These are phyloP conservation scores for Empidonax alnorum DNA, from an alignment of 2,113 vertebrate species.

Conservation along the genomic window DNA sequence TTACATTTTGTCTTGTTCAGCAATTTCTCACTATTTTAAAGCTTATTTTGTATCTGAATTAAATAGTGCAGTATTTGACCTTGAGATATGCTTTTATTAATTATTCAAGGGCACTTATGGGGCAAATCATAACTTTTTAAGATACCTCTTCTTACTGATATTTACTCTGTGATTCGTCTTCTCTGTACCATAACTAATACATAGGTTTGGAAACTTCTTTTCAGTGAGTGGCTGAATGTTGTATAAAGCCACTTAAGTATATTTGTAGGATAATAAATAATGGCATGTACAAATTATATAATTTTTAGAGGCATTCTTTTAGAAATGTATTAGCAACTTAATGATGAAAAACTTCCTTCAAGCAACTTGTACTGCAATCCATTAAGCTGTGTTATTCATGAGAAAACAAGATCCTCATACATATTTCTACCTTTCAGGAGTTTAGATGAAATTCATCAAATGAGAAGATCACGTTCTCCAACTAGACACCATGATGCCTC, in stretches of 20 bases:
- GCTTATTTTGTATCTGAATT: not conserved
- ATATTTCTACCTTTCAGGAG: slow-evolving; percentile 80
- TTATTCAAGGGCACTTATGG: not conserved
- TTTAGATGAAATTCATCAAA: slow-evolving; percentile 98
- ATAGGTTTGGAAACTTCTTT: not conserved
- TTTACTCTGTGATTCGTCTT: not conserved
- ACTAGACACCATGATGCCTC: slow-evolving; percentile 91
- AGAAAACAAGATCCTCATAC: not conserved
- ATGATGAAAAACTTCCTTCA: not conserved
- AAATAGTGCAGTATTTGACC: not conserved
- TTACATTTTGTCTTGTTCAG: not conserved
- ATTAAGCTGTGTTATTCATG: not conserved
- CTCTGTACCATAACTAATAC: not conserved
- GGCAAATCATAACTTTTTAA: not conserved
- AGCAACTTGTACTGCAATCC: not conserved
- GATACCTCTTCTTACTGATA: not conserved
- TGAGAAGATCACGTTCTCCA: slow-evolving; percentile 90
- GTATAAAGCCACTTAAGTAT: not conserved
- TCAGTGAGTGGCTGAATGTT: not conserved
- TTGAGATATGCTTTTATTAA: not conserved
- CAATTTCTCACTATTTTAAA: not conserved
- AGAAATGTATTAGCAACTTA: not conserved
- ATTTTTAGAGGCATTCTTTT: not conserved
- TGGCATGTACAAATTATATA: not conserved
- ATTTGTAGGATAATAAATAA: not conserved